Evolutionary conservation across 2,888 invertebrate genomes (phyloP).

Genomic region (Ichneumoninae sp.): DNA sequence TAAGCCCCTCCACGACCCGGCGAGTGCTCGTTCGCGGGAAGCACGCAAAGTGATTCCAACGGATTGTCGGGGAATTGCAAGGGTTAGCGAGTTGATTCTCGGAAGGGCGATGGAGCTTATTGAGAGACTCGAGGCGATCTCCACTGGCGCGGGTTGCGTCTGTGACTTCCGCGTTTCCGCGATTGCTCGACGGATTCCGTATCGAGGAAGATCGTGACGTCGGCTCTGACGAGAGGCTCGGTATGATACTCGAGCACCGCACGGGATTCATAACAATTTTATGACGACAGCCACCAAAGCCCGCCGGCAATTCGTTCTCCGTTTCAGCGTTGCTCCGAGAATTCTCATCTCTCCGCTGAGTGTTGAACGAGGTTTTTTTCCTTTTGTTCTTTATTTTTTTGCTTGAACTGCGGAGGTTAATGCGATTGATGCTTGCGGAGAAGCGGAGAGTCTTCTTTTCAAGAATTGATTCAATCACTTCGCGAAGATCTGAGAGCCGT

Average conservation of each 20-base stretch:
- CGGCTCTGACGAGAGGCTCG: constrained; percentile 47
- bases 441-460: neutral
- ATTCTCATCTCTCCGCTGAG: neutral
- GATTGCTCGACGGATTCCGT: neutral
- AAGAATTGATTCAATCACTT: constrained; percentile 17
- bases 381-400: no score
- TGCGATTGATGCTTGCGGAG: neutral
- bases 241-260: constrained; percentile 4
- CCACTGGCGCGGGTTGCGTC: neutral
- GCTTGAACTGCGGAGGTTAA: neutral
- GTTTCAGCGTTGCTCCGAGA: neutral
- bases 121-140: constrained; percentile 18
- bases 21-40: neutral
- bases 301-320: constrained; percentile 5
- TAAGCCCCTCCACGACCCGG: neutral
- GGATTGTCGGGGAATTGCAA: constrained; percentile 7
- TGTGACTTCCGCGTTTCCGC: neutral
- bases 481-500: neutral
- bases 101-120: neutral
- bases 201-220: constrained; percentile 56
- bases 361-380: neutral
- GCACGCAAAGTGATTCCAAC: constrained; percentile 19
- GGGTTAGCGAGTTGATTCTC: constrained; percentile 3
- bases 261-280: constrained; percentile 26
- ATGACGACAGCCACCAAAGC: constrained; percentile 12